Conservation (phyloP, 2,888 invertebrate genomes). For the Pasiphila rectangulata region DNA sequence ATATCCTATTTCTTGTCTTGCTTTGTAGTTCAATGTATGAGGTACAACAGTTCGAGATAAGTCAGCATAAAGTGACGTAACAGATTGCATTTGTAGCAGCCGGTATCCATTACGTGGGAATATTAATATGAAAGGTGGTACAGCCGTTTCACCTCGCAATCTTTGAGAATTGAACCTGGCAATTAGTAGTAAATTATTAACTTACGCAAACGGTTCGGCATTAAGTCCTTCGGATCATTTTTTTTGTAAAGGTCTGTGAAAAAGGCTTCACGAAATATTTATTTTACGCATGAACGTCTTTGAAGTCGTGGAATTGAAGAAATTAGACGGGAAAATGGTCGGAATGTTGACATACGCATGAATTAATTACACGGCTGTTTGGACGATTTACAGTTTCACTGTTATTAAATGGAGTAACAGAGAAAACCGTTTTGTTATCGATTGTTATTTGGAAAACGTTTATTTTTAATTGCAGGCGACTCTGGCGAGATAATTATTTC, state of each 20-base stretch:
- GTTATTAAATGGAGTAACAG: too few species aligned
- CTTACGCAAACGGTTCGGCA: not conserved
- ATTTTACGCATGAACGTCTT: slow-evolving; percentile 27
- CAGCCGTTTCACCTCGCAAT: too few species aligned
- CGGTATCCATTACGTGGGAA: too few species aligned
- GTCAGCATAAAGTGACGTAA: slow-evolving; percentile 14
- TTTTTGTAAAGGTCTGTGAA: slow-evolving; percentile 8
- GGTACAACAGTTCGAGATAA: slow-evolving; percentile 4
- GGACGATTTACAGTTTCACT: slow-evolving; percentile 13
- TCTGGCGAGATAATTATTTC: too few species aligned
- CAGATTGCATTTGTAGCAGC: slow-evolving; percentile 12
- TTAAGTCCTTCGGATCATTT: not conserved
- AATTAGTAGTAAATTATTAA: not conserved
- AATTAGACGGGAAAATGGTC: slow-evolving; percentile 23
- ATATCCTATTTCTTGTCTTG: not conserved
- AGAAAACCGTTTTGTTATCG: too few species aligned
- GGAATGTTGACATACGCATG: slow-evolving; percentile 27
- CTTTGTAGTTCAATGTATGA: slow-evolving; percentile 14
- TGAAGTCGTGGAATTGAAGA: slow-evolving; percentile 12
- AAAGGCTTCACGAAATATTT: slow-evolving; percentile 20
- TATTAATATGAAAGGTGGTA: too few species aligned
- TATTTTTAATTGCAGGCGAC: too few species aligned
- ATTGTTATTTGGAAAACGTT: too few species aligned
- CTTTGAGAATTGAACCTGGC: not conserved
- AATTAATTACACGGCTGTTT: slow-evolving; percentile 33